These are phyloP conservation scores for Dorcus parallelipipedus DNA, from an alignment of 2,888 invertebrate genomes.

Conservation along the genomic window DNA sequence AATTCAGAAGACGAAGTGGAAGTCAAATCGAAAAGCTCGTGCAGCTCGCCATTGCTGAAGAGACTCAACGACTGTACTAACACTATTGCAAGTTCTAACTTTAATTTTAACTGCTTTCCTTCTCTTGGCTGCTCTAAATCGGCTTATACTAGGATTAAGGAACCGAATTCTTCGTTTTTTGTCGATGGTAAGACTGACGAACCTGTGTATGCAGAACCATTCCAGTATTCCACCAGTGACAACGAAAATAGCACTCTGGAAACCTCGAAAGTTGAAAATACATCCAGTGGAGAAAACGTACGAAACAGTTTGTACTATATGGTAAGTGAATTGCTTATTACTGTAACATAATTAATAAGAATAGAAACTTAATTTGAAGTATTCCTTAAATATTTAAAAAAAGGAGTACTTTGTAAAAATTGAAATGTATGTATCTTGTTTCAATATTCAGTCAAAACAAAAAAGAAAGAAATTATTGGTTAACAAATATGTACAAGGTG, in stretches of 20 bases:
- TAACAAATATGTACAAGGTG: too few relatives aligned
- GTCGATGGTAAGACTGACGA: slow-evolving; percentile 24
- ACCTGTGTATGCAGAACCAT: slow-evolving; percentile 64
- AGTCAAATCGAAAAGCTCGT: slow-evolving; percentile 25
- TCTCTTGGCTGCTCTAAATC: slow-evolving; percentile 40
- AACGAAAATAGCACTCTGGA: slow-evolving; percentile 10
- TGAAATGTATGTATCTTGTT: too few relatives aligned
- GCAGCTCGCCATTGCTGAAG: slow-evolving; percentile 11
- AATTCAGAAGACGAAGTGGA: slow-evolving; percentile 40
- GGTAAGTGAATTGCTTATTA: slow-evolving; percentile 40
- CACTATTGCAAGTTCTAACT: slow-evolving; percentile 10
- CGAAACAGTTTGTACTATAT: slow-evolving; percentile 50
- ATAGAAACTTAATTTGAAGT: not conserved
- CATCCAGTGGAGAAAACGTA: too few relatives aligned
- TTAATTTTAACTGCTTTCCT: slow-evolving; percentile 46
- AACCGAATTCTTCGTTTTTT: slow-evolving; percentile 43
- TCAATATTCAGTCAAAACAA: too few relatives aligned
- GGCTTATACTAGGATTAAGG: slow-evolving; percentile 40
- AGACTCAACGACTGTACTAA: slow-evolving; percentile 12
- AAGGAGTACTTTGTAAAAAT: too few relatives aligned
- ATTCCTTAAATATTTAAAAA: too few relatives aligned
- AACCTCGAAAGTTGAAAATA: slow-evolving; percentile 12
- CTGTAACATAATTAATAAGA: too few relatives aligned
- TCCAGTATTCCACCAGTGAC: slow-evolving; percentile 33
- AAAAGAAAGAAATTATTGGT: too few relatives aligned